Conservation (phyloP, 1,140 invertebrate species). For the Arctopsyche grandis region DNA sequence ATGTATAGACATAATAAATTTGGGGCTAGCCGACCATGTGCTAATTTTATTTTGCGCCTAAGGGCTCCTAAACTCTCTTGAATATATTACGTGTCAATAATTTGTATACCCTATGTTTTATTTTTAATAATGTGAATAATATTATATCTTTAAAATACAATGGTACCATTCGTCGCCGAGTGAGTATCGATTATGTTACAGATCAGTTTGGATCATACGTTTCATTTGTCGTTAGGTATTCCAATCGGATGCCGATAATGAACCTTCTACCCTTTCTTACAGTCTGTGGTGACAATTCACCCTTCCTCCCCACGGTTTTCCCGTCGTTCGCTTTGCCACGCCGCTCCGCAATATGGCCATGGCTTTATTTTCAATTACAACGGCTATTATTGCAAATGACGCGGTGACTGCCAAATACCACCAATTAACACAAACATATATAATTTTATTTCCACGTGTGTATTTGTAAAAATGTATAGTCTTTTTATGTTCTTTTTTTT, state of each 20-base stretch:
- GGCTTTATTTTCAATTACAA: constrained; percentile 52
- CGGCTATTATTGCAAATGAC: constrained; percentile 48
- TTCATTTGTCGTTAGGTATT: constrained; percentile 30
- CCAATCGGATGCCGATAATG: constrained; percentile 31
- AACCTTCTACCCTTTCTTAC: constrained; percentile 15
- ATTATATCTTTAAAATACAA: not conserved
- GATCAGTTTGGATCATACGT: constrained; percentile 15
- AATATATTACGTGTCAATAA: no score
- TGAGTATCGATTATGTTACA: not conserved
- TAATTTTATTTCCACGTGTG: not conserved
- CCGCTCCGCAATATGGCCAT: constrained; percentile 2
- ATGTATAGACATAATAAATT: no score
- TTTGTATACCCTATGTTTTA: no score
- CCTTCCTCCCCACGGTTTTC: not conserved
- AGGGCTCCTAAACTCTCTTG: no score
- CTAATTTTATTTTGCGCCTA: no score
- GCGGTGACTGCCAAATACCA: constrained; percentile 41
- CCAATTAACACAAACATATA: constrained; percentile 42
- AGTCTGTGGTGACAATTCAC: constrained; percentile 29
- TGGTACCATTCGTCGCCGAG: not conserved
- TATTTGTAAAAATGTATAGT: not conserved
- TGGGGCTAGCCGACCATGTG: no score
- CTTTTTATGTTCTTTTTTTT: not conserved
- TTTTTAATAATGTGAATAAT: not conserved
- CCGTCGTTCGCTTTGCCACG: not conserved